These are phyloP conservation scores for Microhierax caerulescens DNA, from an alignment of 2,797 vertebrate species.

Conservation along the genomic window DNA sequence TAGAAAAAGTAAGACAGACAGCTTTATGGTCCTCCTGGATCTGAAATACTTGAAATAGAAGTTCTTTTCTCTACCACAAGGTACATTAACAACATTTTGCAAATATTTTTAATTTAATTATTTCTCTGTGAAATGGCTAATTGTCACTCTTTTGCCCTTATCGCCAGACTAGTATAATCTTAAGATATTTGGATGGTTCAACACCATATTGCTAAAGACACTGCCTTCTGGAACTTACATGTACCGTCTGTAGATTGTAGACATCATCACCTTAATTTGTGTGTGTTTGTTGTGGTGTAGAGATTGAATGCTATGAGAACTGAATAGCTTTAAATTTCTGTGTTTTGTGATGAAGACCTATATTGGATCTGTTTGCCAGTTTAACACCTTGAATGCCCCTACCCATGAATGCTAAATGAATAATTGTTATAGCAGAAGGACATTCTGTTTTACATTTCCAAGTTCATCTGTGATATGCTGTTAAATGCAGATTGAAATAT, in stretches of 20 bases:
- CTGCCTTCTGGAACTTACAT: not conserved
- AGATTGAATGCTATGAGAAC: not conserved
- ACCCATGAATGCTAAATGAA: not conserved
- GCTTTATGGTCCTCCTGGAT: not conserved
- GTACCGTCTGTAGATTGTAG: not conserved
- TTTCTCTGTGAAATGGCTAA: not conserved
- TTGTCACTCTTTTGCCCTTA: not conserved
- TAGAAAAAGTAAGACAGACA: not conserved
- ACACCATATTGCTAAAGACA: not conserved
- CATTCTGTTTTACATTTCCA: not conserved
- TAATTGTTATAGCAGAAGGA: not conserved
- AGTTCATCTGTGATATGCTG: not conserved
- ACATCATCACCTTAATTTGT: not conserved
- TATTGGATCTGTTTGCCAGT: not conserved
- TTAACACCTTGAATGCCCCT: not conserved
- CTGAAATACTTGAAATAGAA: not conserved
- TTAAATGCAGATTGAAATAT: not conserved
- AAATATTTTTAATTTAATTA: not conserved
- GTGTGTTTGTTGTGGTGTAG: too few species aligned
- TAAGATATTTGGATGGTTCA: not conserved
- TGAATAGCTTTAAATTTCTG: not conserved
- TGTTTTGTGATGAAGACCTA: not conserved
- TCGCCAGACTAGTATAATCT: too few species aligned
- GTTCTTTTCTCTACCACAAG: not conserved
- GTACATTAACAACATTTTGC: not conserved